Percentiles rank a stretch among this genome's conserved stretches.
Conservation (phyloP, 1,140 invertebrate species). For the Polyergus mexicanus region DNA sequence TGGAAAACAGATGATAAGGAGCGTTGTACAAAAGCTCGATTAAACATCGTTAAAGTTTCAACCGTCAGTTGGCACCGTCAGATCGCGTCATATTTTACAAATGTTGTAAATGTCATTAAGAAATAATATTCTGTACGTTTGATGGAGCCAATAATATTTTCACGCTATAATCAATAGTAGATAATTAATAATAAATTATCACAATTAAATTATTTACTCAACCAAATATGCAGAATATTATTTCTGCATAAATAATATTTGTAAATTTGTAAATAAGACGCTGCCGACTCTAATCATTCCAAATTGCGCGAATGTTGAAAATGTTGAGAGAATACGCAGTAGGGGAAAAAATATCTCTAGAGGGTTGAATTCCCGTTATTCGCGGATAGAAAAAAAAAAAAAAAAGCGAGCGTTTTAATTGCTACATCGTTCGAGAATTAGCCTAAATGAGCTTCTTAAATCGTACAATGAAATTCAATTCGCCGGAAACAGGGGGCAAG, state of each 20-base stretch:
- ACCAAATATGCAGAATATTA: conserved; percentile 7
- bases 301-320: neutral
- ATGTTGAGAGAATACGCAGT: neutral
- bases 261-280: neutral
- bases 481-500: neutral
- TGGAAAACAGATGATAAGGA: conserved; percentile 10
- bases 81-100: neutral
- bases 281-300: neutral
- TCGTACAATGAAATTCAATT: conserved; percentile 47
- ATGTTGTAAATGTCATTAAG: neutral
- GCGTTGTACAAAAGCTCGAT: conserved; percentile 12
- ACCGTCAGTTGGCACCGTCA: conserved; percentile 6
- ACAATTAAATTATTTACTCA: neutral
- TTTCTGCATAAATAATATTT: neutral
- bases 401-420: conserved; percentile 3
- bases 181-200: neutral
- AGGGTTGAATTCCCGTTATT: neutral
- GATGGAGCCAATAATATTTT: neutral
- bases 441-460: conserved; percentile 25
- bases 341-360: neutral
- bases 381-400: neutral
- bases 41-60: conserved; percentile 34
- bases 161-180: neutral
- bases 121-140: conserved; percentile 5
- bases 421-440: conserved; percentile 13